Percentiles rank a stretch among this genome's conserved stretches.
Evolutionary conservation across 2,888 invertebrate species (phyloP).

Genomic region (Calephelis perditalis): DNA sequence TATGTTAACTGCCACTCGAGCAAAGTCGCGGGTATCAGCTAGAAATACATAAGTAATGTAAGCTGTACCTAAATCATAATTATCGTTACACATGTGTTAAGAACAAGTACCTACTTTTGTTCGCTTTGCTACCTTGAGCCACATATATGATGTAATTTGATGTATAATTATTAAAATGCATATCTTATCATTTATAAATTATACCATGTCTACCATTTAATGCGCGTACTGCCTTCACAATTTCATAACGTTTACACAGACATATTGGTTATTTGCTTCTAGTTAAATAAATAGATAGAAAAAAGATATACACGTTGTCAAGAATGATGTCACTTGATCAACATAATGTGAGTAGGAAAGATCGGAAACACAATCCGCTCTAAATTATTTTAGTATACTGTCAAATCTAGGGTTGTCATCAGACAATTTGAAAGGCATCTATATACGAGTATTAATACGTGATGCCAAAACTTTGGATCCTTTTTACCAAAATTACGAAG

Average conservation of each 20-base stretch:
- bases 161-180: not conserved
- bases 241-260: constrained; percentile 1
- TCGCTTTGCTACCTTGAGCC: not conserved
- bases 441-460: too few relatives aligned
- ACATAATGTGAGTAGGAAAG: not conserved
- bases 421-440: too few relatives aligned
- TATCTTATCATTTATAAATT: not conserved
- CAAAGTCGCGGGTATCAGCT: too few relatives aligned
- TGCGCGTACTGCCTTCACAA: not conserved
- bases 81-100: too few relatives aligned
- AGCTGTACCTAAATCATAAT: too few relatives aligned
- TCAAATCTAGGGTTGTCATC: not conserved
- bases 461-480: too few relatives aligned
- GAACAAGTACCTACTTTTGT: too few relatives aligned
- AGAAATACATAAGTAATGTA: too few relatives aligned
- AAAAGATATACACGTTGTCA: not conserved
- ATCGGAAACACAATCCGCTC: constrained; percentile 9
- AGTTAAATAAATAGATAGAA: constrained; percentile 5
- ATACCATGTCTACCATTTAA: not conserved
- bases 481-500: too few relatives aligned
- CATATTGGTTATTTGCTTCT: constrained; percentile 4
- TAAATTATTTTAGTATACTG: not conserved
- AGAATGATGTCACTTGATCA: constrained; percentile 7
- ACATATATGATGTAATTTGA: not conserved
- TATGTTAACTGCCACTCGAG: too few relatives aligned